Conservation (phyloP, 2,888 invertebrate genomes). For the Hoplodrina blanda region DNA sequence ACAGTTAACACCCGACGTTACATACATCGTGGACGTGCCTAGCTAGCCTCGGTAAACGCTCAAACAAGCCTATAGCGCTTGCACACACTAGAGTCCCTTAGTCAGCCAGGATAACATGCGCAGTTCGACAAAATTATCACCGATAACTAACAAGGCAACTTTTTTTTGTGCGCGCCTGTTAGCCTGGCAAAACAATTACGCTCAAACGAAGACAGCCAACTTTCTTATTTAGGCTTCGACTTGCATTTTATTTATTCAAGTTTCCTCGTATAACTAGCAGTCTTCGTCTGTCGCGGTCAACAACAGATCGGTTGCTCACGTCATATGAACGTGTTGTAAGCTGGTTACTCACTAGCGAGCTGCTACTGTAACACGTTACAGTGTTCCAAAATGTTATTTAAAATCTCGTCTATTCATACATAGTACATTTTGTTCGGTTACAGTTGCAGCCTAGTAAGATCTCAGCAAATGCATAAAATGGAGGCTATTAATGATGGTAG, state of each 20-base stretch:
- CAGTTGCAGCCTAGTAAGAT: neutral
- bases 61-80: constrained; percentile 52
- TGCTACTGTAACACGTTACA: neutral
- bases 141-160: neutral
- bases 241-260: no score
- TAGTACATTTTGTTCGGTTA: neutral
- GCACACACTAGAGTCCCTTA: constrained; percentile 3
- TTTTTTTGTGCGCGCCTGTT: no score
- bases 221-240: no score
- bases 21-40: constrained; percentile 65
- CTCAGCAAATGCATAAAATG: neutral
- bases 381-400: neutral
- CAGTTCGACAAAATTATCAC: neutral
- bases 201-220: no score
- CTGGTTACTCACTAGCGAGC: neutral
- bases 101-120: neutral
- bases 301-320: neutral
- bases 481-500: no score
- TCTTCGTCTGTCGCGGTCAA: neutral
- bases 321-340: constrained; percentile 2
- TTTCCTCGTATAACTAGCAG: no score
- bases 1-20: constrained; percentile 84
- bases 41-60: constrained; percentile 61
- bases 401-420: neutral
- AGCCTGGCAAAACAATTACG: no score